phyloP scores from a whole-genome alignment of 2,888 invertebrate species.

The Ormyrus rosae region DNA sequence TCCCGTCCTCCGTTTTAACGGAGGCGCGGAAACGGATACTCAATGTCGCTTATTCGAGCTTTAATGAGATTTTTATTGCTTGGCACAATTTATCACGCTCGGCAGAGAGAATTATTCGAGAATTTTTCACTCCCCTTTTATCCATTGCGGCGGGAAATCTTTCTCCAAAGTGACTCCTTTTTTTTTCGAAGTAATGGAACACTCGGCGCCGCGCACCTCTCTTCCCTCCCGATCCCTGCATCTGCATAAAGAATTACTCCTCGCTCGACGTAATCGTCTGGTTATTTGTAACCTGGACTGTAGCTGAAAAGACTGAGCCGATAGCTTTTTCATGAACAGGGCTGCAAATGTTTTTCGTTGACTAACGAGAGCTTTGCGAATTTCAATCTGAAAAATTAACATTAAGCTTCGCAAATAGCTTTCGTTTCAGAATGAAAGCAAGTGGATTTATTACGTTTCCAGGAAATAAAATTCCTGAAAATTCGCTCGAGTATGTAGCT shows the following conservation, averaged over 20 bases:
- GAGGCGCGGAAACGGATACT: slow-evolving; percentile 29
- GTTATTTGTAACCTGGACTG: slow-evolving; percentile 17
- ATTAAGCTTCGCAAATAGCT: no score
- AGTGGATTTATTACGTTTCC: no score
- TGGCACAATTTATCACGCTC: slow-evolving; percentile 54
- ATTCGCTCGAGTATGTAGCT: no score
- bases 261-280: slow-evolving; percentile 29
- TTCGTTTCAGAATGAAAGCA: no score
- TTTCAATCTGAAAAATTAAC: no score
- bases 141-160: slow-evolving; percentile 52
- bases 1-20: slow-evolving; percentile 51
- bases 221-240: neutral
- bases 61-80: slow-evolving; percentile 59
- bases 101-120: slow-evolving; percentile 54
- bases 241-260: slow-evolving; percentile 38
- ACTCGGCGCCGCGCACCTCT: neutral
- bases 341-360: no score
- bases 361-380: no score
- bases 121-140: slow-evolving; percentile 54
- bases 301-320: no score
- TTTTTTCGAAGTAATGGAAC: slow-evolving; percentile 49
- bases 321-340: no score
- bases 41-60: slow-evolving; percentile 56
- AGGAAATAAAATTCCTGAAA: no score
- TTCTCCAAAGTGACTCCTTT: slow-evolving; percentile 51